Evolutionary conservation across 2,888 invertebrate species (phyloP), one percentile per base, ranked within the genome.

Genomic region (Ormyrus nitidulus): DNA sequence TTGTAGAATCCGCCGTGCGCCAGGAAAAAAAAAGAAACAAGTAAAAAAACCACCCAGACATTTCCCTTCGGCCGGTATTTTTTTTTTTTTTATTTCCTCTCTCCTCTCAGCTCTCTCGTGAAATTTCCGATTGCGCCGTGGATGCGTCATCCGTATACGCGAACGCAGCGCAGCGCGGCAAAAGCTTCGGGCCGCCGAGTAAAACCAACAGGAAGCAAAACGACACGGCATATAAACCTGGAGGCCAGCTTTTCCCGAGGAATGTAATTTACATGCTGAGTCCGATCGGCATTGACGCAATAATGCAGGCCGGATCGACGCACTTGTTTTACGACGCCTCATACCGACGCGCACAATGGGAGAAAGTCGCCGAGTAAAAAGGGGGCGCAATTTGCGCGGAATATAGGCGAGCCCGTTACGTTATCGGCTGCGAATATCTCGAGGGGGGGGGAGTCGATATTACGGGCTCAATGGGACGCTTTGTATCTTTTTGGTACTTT

Each of bases 251-350:
- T 8, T n/a, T 51, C 65, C 62, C 66, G 9, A 51, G 71, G 66
- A 71, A 77, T 58, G 66, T 64, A 77, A 77, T 77, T 77, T 71
- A 77, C 65, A 71, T 77, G 65, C 77, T 58, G 73, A 34, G 49
- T 6, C 44, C 65, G 74, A 70, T 74, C 53, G 59, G 53, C 51
- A 34, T 5, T n/a, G 74, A 68, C 65, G 65, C 73, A 68, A 81
- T 72, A 80, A 82, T 78, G 81, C 62, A 74, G 65, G n/a, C 69
- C 74, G 77, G 77, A 83, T 81, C 74, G 80, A 71, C 68, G 68
- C 62, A 82, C 76, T 77, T 82, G 74, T 68, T 82, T 82, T 82
- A 83, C 70, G 77, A 74, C 5, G 64, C 65, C 78, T 66, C 62
- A 46, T 72, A 56, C 69, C 68, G 34, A 34, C 34, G 34, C 34